Conservation (phyloP, 2,888 invertebrate genomes). For the Nemapogon koenigi region DNA sequence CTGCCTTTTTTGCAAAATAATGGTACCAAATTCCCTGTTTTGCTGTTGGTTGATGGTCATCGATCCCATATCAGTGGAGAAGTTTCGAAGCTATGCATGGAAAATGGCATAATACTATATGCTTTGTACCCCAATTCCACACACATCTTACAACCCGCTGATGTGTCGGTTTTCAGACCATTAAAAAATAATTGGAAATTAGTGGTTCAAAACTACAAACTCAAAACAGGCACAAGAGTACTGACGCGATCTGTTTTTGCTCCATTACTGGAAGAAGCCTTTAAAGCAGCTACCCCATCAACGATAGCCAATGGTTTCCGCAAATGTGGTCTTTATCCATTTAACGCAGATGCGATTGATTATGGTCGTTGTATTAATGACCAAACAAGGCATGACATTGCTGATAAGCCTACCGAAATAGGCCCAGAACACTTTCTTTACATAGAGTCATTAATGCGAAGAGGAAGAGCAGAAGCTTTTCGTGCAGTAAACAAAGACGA, state of each 20-base stretch:
- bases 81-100: slow-evolving; percentile 13
- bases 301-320: slow-evolving; percentile 13
- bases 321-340: slow-evolving; percentile 10
- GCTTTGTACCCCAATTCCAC: slow-evolving; percentile 16
- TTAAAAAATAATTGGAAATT: slow-evolving; percentile 15
- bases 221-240: neutral
- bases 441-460: slow-evolving; percentile 9
- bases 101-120: slow-evolving; percentile 16
- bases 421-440: slow-evolving; percentile 6
- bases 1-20: slow-evolving; percentile 10
- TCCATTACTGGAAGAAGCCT: slow-evolving; percentile 11
- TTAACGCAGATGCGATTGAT: neutral
- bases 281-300: slow-evolving; percentile 10
- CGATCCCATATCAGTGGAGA: slow-evolving; percentile 15
- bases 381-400: neutral
- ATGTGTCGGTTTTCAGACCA: slow-evolving; percentile 16
- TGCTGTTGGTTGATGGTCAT: slow-evolving; percentile 17
- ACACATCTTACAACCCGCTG: slow-evolving; percentile 16
- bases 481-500: slow-evolving; percentile 5
- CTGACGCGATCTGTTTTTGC: slow-evolving; percentile 13
- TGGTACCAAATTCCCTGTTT: slow-evolving; percentile 13
- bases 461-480: slow-evolving; percentile 7
- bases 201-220: slow-evolving; percentile 12
- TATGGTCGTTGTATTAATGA: slow-evolving; percentile 1
- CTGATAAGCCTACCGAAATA: neutral